Evolutionary conservation across 2,113 vertebrate genomes (phyloP).

Genomic region (Cercocebus atys): DNA sequence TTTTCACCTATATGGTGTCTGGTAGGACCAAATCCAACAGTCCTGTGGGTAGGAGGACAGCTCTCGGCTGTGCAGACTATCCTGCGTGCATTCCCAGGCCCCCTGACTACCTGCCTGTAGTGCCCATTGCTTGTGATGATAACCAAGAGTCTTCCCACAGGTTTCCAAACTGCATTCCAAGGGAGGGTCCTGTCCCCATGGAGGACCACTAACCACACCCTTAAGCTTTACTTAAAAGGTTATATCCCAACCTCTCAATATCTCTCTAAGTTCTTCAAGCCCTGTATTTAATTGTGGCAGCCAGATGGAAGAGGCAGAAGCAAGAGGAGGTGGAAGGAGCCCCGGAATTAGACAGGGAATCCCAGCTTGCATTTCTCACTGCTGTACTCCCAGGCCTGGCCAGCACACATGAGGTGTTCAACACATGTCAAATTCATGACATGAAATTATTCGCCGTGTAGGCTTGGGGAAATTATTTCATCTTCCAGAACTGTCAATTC

Average conservation of each 20-base stretch:
- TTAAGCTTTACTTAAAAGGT: neutral
- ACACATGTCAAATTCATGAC: neutral
- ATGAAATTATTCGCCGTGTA: neutral
- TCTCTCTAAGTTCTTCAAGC: neutral
- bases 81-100: neutral
- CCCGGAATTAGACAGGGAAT: neutral
- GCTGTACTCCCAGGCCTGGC: neutral
- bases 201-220: neutral
- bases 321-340: neutral
- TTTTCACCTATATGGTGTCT: neutral
- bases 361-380: neutral
- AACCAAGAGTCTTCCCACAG: neutral
- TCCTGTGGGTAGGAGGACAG: neutral
- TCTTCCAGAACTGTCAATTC: neutral
- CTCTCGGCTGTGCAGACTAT: neutral
- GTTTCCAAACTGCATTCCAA: neutral
- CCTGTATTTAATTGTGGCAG: neutral
- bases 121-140: neutral
- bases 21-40: neutral
- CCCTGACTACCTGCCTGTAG: neutral
- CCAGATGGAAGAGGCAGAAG: neutral
- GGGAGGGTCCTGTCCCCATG: accelerated
- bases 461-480: neutral
- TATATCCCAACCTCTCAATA: neutral
- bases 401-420: neutral